These are phyloP conservation scores for Drosophila pachea DNA, from an alignment of 1,140 invertebrate species.

Conservation along the genomic window DNA sequence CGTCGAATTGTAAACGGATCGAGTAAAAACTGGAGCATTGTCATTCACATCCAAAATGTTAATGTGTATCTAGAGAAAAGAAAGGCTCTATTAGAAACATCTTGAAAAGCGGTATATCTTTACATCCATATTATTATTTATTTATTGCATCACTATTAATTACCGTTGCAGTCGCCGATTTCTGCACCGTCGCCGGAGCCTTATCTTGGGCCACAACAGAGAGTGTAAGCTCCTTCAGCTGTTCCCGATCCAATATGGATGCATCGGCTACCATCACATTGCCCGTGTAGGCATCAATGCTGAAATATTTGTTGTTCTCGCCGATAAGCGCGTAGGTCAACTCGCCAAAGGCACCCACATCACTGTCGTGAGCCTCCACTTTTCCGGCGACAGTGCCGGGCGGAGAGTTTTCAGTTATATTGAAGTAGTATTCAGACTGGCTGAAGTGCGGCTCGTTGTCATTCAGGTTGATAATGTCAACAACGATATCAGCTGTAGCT, in stretches of 20 bases:
- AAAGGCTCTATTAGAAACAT: background rate
- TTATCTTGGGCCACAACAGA: conserved; percentile 89
- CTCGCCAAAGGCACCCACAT: conserved; percentile 87
- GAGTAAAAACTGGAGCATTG: conserved; percentile 88
- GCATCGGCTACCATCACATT: conserved; percentile 87
- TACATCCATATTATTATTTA: background rate
- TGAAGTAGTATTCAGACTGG: conserved; percentile 84
- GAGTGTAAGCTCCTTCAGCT: conserved; percentile 84
- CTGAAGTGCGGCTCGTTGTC: conserved; percentile 91
- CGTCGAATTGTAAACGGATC: conserved; percentile 86
- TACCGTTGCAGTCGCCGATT: conserved; percentile 86
- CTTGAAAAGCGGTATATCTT: background rate
- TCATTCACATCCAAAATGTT: conserved; percentile 91
- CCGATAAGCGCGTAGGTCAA: conserved; percentile 89
- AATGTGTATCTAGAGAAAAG: conserved; percentile 83
- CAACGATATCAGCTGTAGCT: conserved; percentile 85
- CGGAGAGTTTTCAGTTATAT: conserved; percentile 87
- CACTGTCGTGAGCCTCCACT: conserved; percentile 86
- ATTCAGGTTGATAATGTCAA: conserved; percentile 91
- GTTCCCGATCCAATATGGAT: conserved; percentile 89
- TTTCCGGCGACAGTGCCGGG: conserved; percentile 84
- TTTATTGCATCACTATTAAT: conserved; percentile 24
- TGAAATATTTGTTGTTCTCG: conserved; percentile 84
- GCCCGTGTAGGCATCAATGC: conserved; percentile 86
- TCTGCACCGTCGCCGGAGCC: conserved; percentile 84